Evolutionary conservation across 30 jellyfish, hydroid and myxozoan genomes (phyloP), one percentile per base, ranked within the genome.

Genomic region (Chrysaora quinquecirrha): DNA sequence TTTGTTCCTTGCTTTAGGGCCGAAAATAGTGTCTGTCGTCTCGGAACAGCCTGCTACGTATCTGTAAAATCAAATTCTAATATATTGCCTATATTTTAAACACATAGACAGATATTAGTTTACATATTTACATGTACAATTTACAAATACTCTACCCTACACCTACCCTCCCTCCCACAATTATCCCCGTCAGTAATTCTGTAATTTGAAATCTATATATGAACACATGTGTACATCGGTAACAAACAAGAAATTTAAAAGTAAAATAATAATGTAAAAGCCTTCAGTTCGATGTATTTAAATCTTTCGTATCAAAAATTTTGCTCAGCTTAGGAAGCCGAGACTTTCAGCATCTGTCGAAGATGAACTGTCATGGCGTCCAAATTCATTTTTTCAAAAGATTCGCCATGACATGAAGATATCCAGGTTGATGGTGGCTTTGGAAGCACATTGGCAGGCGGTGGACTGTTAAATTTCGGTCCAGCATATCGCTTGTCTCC

Each of bases 381-480:
- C 54, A 94, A 52, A 70, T 49, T 71, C 35, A 71, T 86, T 54
- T 60, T 75, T 28, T 71, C 87, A 25, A 86, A 63, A 1, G 95
- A 47, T 73, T 38, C 54, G 9, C 47, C 34, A n/a, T 74, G 83
- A 43, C 84, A 43, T 3, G 85, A 73, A 25, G 96, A 67, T 32
- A 94, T 73, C 99, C 99, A 94, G 34, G 79, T 82, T 28, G 88
- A 47, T 20, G 99, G 99, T 22, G 99, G 99, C 79, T 83, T 87
- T 28, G 99, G 99, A 48, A 94, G 81, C 58, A 69, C 88, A 49
- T 75, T 49, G 11, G 99, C 97, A n/a, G 99, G 80, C 47, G 99
- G 99, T 18, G 99, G 99, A 64, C 99, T 94, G 63, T 89, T 87
- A 79, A 94, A 94, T 73, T 88, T 88, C 6, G 99, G 95, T 31